Base-by-base conservation (phyloP, 1,140 invertebrate species). In the Ectropis grisescens region DNA sequence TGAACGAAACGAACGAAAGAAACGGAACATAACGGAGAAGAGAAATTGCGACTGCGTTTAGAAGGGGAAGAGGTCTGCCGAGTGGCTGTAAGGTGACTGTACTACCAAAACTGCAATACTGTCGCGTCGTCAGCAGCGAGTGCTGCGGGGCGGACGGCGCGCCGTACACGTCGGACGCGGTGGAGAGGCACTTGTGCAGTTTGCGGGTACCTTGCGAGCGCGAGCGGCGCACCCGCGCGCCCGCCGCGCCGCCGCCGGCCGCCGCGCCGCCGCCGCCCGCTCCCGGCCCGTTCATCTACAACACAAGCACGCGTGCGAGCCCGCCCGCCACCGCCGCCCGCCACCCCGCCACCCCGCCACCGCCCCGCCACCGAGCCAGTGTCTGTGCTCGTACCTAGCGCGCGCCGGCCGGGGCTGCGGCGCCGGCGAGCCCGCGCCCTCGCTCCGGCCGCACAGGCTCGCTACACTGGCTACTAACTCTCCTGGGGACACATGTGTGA, bases 71-170 rank as follows among this genome's bases (percentile, higher is more conserved):
- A 54, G 60, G 40, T 53, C 57, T 55, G 48, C 60, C 54, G 56
- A 68, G 61, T 48, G 54, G 40, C 43, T 61, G 69, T 61, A 76
- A 80, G 85, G 84, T 86, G 85, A 85, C 84, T 86, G 89, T 93
- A 92, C 90, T 93, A 93, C 91, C 92, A 90, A 93, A 93, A 90
- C 91, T 93, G 90, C 89, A 92, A 92, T 93, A 94, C 87, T 93
- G 92, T 86, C 92, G 89, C 84, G 91, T 89, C 84, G 87, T 86
- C 69, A 89, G 87, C 80, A 90, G 85, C 82, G 86, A 88, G 75
- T 86, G 84, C 66, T 82, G 85, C 82, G 84, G 83, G 72, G 68
- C 85, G 83, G 79, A 80, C 75, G 81, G 76, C 79, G 81, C 81
- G 81, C 80, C 82, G 81, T 79, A 70, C 62, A 74, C 75, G 82